Evolutionary conservation across 1,140 invertebrate genomes (phyloP), one percentile per base, ranked within the genome.

Genomic region (Zaprionus capensis): DNA sequence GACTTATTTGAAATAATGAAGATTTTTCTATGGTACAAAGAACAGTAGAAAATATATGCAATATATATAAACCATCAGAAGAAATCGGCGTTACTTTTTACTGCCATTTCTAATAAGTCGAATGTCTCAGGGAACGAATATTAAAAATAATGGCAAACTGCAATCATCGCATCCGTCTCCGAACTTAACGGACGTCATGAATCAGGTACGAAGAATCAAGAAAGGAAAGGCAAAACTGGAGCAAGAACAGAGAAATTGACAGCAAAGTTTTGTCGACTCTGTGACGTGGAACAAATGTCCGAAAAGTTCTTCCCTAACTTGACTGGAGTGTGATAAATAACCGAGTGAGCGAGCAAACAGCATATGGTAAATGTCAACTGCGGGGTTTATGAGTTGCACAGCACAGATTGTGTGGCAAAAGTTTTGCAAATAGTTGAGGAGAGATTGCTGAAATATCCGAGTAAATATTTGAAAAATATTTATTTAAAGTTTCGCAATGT

Each of bases 281-380:
- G 53, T 24, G 68, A 76, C 31, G 55, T 38, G 55, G 41, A 76
- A 66, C 68, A 61, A 76, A 76, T 71, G 62, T 38, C 2, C 55
- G 41, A 46, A 76, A 76, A 71, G 55, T 76, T 76, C 20, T 2
- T 24, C 44, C n/a, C 59, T 24, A 58, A 64, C 53, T 64, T 44
- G 38, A 61, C 68, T 41, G 1, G 62, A 57, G 66, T 41, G 58
- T 62, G 63, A 75, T 75, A 75, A 75, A 75, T 70, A 64, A 58
- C 59, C 36, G 31, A 36, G 53, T 70, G 58, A 58, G 53, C 36
- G 31, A 36, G 59, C 34, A 17, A 20, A 20, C n/a, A 49, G 53
- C 67, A 75, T 70, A 74, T 70, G 72, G 58, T 57, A 49, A 57
- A 70, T 63, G 58, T 63, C 66, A 61, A 61, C 58, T 56, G 59